Evolutionary conservation across 2,888 invertebrate genomes (phyloP), one percentile per base, ranked within the genome.

Genomic region (Mythimna albipuncta): DNA sequence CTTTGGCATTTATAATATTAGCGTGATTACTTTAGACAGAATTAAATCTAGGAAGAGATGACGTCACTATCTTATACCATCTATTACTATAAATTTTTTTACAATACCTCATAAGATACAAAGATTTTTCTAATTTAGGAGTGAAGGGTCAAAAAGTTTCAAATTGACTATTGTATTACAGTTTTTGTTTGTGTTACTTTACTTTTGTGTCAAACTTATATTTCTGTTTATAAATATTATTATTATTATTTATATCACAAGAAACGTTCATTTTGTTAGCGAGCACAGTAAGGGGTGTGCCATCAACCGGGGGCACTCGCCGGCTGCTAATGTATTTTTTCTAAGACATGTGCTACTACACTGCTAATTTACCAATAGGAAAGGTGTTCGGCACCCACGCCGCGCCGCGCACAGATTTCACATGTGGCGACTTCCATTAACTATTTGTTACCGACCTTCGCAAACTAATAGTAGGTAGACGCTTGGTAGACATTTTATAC

Each of bases 241-340:
- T 32, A 32, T 32, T 32, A 32, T 32, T 32, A 32, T 32, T 32
- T 32, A 32, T 4, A 2, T 32, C 4, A 32, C 32, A 32, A 32
- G 32, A 32, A 32, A 4, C 32, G 2, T 4, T 32, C 16, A 52
- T 71, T 38, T 50, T 19, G 55, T 32, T 26, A n/a, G 77, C 72
- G 44, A 58, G 65, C 64, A 66, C 72, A 11, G 38, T 50, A 72
- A 84, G 83, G 85, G 79, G 80, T 74, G 82, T 62, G 86, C 77
- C 66, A 84, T 89, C 90, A 91, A 90, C 90, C 88, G 89, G 89
- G 88, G 81, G 83, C 92, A 91, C 89, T 91, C 90, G 94, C 94
- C 95, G 94, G 96, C 94, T 96, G 96, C 91, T 93, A 93, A 94
- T 94, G 92, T 89, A 81, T 95, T 96, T 95, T 96, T 95, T 95